Evolutionary conservation across 2,888 invertebrate genomes (phyloP).

Genomic region (Synanthedon vespiformis): DNA sequence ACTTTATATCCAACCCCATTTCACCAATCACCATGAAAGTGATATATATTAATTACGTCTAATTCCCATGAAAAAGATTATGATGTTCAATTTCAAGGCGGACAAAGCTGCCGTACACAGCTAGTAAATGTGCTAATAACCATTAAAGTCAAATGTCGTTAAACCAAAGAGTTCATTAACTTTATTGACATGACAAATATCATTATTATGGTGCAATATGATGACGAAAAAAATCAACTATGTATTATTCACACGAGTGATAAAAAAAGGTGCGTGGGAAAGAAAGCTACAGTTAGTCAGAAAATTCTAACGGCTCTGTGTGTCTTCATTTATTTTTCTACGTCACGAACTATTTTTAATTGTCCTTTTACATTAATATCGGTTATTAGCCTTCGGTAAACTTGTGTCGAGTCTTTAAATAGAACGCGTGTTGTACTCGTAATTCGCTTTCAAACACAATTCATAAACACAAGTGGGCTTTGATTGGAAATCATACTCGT

Average conservation of each 20-base stretch:
- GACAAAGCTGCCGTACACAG: too few relatives aligned
- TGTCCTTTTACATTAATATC: constrained; percentile 13
- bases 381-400: constrained; percentile 31
- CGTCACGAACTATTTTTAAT: constrained; percentile 25
- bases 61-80: too few relatives aligned
- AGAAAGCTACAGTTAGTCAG: constrained; percentile 35
- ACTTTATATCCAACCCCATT: too few relatives aligned
- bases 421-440: too few relatives aligned
- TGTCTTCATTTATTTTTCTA: constrained; percentile 1
- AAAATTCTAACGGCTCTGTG: constrained; percentile 10
- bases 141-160: constrained; percentile 11
- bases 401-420: too few relatives aligned
- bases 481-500: too few relatives aligned
- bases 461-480: too few relatives aligned
- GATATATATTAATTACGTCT: too few relatives aligned
- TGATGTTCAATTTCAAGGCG: too few relatives aligned
- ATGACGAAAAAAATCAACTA: constrained; percentile 21
- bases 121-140: too few relatives aligned
- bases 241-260: constrained; percentile 29
- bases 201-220: constrained; percentile 10
- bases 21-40: too few relatives aligned
- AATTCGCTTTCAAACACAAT: too few relatives aligned
- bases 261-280: constrained; percentile 39
- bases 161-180: constrained; percentile 18
- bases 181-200: neutral